phyloP scores from a whole-genome alignment of 2,888 invertebrate species.

The Tricholauxania praeusta region DNA sequence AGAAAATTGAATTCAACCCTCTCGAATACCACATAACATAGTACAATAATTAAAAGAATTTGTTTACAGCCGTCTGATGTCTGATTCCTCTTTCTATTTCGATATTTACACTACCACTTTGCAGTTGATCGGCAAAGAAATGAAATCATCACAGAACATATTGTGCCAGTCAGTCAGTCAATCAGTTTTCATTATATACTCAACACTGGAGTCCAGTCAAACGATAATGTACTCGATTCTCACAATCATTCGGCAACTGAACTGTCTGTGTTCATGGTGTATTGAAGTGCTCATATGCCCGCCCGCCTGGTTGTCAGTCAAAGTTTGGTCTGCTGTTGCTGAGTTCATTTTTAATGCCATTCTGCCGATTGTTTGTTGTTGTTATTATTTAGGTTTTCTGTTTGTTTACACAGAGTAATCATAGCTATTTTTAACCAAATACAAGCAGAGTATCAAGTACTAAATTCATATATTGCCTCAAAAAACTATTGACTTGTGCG shows the following conservation, averaged over 20 bases:
- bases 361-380: constrained; percentile 21
- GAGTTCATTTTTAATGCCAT: constrained; percentile 24
- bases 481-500: background rate
- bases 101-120: constrained; percentile 24
- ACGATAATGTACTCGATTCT: background rate
- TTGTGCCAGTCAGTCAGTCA: background rate
- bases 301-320: background rate
- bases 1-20: background rate
- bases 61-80: no score
- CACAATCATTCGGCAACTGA: background rate
- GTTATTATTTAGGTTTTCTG: constrained; percentile 20
- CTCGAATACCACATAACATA: background rate
- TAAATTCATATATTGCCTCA: background rate
- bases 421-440: constrained; percentile 25
- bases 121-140: constrained; percentile 18
- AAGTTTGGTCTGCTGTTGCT: constrained; percentile 11
- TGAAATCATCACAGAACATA: constrained; percentile 12
- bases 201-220: constrained; percentile 12
- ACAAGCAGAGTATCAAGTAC: background rate
- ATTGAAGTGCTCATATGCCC: background rate
- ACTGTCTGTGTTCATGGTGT: background rate
- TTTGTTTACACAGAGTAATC: constrained; percentile 33
- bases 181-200: background rate
- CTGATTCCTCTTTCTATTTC: background rate
- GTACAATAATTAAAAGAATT: no score